Evolutionary conservation across 2,888 invertebrate species (phyloP).

Genomic region (Abrostola triplasia): DNA sequence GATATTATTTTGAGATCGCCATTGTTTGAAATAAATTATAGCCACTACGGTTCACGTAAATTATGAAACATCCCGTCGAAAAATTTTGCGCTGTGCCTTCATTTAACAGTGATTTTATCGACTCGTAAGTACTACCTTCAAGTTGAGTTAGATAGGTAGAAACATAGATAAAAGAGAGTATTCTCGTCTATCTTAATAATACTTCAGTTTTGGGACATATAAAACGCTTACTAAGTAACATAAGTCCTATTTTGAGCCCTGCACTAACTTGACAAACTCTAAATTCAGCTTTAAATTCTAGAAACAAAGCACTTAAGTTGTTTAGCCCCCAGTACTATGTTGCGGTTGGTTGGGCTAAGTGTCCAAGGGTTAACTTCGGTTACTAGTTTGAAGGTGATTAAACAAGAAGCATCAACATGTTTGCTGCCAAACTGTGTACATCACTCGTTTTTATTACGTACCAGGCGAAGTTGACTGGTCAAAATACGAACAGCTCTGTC

Average conservation of each 20-base stretch:
- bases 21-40: constrained; percentile 49
- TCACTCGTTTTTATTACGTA: constrained; percentile 54
- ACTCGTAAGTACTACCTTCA: background rate
- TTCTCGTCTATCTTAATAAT: background rate
- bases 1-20: constrained; percentile 53
- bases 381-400: constrained; percentile 57
- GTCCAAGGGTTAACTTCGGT: constrained; percentile 46
- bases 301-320: constrained; percentile 54
- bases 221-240: constrained; percentile 24
- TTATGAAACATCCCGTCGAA: constrained; percentile 35
- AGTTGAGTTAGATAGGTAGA: too few species aligned
- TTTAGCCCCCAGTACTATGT: constrained; percentile 48
- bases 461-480: constrained; percentile 30
- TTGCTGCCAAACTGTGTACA: constrained; percentile 43
- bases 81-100: constrained; percentile 42
- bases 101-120: constrained; percentile 3
- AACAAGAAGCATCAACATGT: constrained; percentile 56
- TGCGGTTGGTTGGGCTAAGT: constrained; percentile 53
- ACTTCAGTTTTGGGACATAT: background rate
- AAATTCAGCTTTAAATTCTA: constrained; percentile 53
- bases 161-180: too few species aligned
- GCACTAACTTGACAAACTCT: constrained; percentile 50
- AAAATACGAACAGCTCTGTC: constrained; percentile 26
- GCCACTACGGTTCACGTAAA: constrained; percentile 38
- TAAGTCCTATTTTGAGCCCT: constrained; percentile 30